phyloP scores from a whole-genome alignment of 2,888 invertebrate genomes.

The Pristionchus arcanus region DNA sequence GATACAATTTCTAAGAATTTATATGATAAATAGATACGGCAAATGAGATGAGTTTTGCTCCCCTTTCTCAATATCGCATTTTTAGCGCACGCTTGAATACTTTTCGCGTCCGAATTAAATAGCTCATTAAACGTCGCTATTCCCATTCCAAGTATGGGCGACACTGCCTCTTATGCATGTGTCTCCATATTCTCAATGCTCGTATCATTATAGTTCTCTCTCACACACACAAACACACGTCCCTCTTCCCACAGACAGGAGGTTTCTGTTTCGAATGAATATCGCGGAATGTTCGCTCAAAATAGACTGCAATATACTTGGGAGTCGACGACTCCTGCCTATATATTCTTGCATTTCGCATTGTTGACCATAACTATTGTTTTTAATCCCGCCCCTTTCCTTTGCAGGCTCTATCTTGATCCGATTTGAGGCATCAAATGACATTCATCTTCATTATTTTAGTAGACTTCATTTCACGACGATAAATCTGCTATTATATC shows the following conservation, averaged over 20 bases:
- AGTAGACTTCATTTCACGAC: neutral
- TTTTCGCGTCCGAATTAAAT: neutral
- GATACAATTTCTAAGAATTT: no score
- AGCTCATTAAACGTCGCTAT: conserved; percentile 23
- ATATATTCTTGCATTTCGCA: neutral
- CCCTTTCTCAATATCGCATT: conserved; percentile 2
- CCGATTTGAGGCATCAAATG: neutral
- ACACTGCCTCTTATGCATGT: neutral
- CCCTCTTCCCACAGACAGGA: neutral
- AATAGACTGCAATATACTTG: neutral
- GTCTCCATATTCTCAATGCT: conserved; percentile 22
- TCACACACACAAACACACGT: neutral
- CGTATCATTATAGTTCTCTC: conserved; percentile 4
- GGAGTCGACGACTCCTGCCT: neutral
- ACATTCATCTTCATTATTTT: neutral
- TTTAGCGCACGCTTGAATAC: conserved; percentile 5
- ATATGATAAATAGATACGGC: neutral
- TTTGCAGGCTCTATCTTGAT: neutral
- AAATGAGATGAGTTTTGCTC: neutral
- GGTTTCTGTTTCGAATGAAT: neutral
- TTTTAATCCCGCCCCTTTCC: neutral
- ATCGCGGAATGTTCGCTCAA: neutral
- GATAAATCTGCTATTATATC: neutral
- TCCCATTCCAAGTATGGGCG: conserved; percentile 33
- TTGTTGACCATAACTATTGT: neutral